Base-by-base conservation (phyloP, 2,797 vertebrate genomes). In the Siniperca obscura region DNA sequence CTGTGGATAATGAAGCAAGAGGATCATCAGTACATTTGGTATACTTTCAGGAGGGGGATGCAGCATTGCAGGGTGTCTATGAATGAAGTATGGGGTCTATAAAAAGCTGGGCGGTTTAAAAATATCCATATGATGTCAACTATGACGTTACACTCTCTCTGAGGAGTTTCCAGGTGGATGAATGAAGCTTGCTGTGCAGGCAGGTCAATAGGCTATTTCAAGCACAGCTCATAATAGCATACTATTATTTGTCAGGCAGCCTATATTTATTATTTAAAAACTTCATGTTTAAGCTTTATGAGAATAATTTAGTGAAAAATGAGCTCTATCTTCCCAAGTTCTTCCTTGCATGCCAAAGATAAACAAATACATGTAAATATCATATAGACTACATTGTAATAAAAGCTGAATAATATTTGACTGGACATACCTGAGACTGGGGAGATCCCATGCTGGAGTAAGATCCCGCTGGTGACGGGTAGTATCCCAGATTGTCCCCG, bases 391-490 rank as follows among this genome's bases (percentile, higher is more conserved):
- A 34, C 3, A 21, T 3, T 36, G 5, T 46, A 59, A 77, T 70
- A 12, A 65, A 46, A 25, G 59, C 74, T 73, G 5, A 50, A 12
- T 25, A 55, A 71, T 10, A 53, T 73, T 7, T 40, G 16, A 40
- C 14, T 40, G 22, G 62, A 87, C 96, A 86, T 95, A 99, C 98
- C 97, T 97, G 97, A 92, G 94, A 93, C 62, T 95, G 93, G n/a
- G 97, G 98, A 2, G 97, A 98, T 17, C 95, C 97, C 91, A 97
- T 91, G 92, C 97, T 98, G 70, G 97, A 98, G 85, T 97, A 98
- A 13, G 97, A 98, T 70, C 96, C 97, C 0, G 96, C 96, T 1
- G 97, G 97, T 4, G 98, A 98, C 0, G 96, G 96, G 69, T 96
- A 98, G 80, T 98, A 98, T 65, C 94, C 95, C 69, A 96, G 87